Conservation (phyloP, 1,140 invertebrate species). For the Geopemphigus sp. region DNA sequence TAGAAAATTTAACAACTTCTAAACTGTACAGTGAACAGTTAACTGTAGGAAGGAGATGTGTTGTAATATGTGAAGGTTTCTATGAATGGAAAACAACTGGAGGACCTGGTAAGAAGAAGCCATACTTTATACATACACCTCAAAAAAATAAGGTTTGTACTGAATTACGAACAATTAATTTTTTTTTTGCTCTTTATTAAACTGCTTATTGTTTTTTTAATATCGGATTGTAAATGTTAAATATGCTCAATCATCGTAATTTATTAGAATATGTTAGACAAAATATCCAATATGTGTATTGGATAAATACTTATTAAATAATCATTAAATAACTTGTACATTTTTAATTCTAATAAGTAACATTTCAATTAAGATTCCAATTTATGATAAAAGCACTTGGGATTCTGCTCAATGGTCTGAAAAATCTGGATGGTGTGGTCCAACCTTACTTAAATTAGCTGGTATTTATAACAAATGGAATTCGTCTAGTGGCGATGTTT, state of each 20-base stretch:
- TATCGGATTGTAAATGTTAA: too few relatives aligned
- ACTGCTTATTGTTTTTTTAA: too few relatives aligned
- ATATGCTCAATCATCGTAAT: too few relatives aligned
- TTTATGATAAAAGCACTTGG: slow-evolving; percentile 63
- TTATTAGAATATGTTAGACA: too few relatives aligned
- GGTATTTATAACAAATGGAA: slow-evolving; percentile 74
- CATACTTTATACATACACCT: slow-evolving; percentile 73
- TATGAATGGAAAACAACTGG: slow-evolving; percentile 83
- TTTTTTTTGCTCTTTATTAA: too few relatives aligned
- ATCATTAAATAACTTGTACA: too few relatives aligned
- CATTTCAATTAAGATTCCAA: slow-evolving; percentile 55
- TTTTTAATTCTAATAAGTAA: too few relatives aligned
- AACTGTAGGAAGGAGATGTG: slow-evolving; percentile 69
- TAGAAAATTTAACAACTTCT: slow-evolving; percentile 69
- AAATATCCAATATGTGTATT: too few relatives aligned
- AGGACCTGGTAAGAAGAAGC: slow-evolving; percentile 64
- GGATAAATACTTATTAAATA: too few relatives aligned
- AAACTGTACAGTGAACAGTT: slow-evolving; percentile 68
- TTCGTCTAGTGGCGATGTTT: slow-evolving; percentile 60
- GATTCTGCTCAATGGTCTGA: slow-evolving; percentile 58
- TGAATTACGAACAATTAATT: neutral
- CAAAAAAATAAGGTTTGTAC: slow-evolving; percentile 57
- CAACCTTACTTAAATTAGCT: slow-evolving; percentile 70
- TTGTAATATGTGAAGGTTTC: slow-evolving; percentile 77
- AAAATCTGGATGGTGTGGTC: slow-evolving; percentile 63